A percentile compares a stretch with the other conserved stretches of the same genome.
These are phyloP conservation scores for Drosophila aff. DNA, from an alignment of 1,140 invertebrate species.

Conservation along the genomic window DNA sequence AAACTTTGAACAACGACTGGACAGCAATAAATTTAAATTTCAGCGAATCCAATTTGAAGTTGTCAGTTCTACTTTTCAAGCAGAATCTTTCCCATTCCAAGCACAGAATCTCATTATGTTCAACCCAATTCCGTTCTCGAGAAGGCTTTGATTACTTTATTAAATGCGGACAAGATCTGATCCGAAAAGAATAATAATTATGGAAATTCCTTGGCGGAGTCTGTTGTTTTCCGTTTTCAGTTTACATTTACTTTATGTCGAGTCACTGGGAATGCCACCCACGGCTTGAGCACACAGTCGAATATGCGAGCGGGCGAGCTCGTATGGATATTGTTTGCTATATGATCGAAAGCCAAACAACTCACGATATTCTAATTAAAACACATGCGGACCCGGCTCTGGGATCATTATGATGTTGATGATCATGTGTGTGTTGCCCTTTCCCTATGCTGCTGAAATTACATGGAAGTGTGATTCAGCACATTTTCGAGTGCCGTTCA, in stretches of 20 bases:
- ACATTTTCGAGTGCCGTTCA: slow-evolving; percentile 61
- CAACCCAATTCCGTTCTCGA: slow-evolving; percentile 49
- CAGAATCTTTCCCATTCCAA: slow-evolving; percentile 20
- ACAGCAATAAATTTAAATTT: slow-evolving; percentile 13
- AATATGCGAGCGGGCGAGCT: slow-evolving; percentile 10
- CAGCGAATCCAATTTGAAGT: slow-evolving; percentile 10
- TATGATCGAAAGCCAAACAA: slow-evolving; percentile 81
- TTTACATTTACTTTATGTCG: slow-evolving; percentile 45
- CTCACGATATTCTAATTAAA: slow-evolving; percentile 83
- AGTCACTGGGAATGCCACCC: slow-evolving; percentile 73
- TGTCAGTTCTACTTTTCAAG: slow-evolving; percentile 10
- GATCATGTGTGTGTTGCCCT: slow-evolving; percentile 39
- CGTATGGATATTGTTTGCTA: slow-evolving; percentile 72
- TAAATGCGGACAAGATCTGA: slow-evolving; percentile 73
- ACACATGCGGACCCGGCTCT: slow-evolving; percentile 62
- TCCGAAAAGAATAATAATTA: slow-evolving; percentile 71
- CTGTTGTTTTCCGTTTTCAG: slow-evolving; percentile 40
- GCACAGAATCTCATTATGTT: slow-evolving; percentile 30
- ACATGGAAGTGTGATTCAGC: slow-evolving; percentile 76
- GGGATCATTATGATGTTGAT: slow-evolving; percentile 35
- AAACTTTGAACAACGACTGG: too few species aligned
- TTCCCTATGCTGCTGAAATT: slow-evolving; percentile 68
- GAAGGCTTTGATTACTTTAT: slow-evolving; percentile 79
- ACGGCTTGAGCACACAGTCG: slow-evolving; percentile 45
- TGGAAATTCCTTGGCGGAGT: slow-evolving; percentile 47